phyloP scores from a whole-genome alignment of 2,113 vertebrate species.

The Strigops habroptila region DNA sequence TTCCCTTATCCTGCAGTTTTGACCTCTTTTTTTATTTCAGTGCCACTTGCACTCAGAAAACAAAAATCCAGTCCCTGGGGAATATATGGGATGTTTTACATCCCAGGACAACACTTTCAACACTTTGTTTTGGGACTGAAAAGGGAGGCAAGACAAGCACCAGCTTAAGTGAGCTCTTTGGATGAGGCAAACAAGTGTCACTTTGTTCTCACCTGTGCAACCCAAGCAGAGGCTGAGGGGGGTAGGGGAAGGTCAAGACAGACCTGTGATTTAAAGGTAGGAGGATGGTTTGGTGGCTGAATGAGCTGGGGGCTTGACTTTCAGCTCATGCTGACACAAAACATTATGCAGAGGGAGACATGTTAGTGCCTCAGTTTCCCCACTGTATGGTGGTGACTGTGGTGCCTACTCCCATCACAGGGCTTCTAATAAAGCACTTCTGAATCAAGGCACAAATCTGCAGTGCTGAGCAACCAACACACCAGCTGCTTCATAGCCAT shows the following conservation, averaged over 20 bases:
- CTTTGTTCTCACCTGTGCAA: constrained; percentile 27
- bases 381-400: background rate
- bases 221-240: background rate
- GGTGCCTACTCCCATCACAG: background rate
- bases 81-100: background rate
- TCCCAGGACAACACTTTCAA: background rate
- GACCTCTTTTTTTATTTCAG: background rate
- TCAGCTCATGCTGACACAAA: background rate
- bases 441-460: background rate
- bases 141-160: constrained; percentile 8
- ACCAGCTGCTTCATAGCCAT: background rate
- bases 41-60: background rate
- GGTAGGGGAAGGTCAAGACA: background rate
- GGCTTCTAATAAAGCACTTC: too few species aligned
- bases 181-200: background rate
- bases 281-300: background rate
- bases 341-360: background rate
- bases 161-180: constrained; percentile 37
- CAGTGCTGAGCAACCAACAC: background rate
- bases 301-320: background rate
- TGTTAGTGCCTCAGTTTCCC: background rate
- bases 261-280: background rate
- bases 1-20: background rate
- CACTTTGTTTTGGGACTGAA: background rate
- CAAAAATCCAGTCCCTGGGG: background rate